Evolutionary conservation across 2,113 vertebrate species (phyloP).

Genomic region (Oophaga pumilio): DNA sequence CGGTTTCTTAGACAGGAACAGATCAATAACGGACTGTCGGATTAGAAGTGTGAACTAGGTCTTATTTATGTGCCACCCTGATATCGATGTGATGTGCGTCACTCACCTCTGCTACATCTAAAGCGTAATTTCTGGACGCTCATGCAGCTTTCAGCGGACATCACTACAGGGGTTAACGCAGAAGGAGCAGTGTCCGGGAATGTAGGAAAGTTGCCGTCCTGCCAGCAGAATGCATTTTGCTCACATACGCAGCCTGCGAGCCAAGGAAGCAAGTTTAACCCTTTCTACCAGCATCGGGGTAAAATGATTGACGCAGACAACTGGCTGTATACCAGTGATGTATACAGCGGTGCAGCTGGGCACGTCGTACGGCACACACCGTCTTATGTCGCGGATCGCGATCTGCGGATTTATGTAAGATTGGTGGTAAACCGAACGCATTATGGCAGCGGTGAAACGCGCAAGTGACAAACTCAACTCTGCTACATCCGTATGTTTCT

Average conservation of each 20-base stretch:
- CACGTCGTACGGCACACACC: not conserved
- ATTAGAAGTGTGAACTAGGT: too few species aligned
- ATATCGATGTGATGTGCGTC: not conserved
- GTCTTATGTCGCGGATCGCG: not conserved
- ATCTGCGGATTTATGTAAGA: not conserved
- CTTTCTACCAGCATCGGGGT: not conserved
- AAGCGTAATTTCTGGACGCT: too few species aligned
- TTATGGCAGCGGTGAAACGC: not conserved
- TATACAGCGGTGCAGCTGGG: not conserved
- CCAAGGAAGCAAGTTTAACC: constrained; percentile 36
- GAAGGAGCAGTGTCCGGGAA: constrained; percentile 6
- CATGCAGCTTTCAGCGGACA: not conserved
- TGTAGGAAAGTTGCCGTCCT: not conserved
- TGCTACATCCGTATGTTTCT: not conserved
- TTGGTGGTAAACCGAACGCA: not conserved
- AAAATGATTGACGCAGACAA: not conserved
- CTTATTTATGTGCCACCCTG: not conserved
- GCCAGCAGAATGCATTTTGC: constrained; percentile 24
- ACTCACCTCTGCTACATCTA: not conserved
- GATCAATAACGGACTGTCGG: too few species aligned
- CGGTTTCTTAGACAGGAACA: too few species aligned
- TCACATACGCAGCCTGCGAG: not conserved
- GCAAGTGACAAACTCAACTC: not conserved
- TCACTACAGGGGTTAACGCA: not conserved
- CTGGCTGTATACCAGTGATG: not conserved